A percentile compares a stretch with the other conserved stretches of the same genome.
phyloP scores from a whole-genome alignment of 1,140 invertebrate genomes.

The Rhyacophila brunnea region DNA sequence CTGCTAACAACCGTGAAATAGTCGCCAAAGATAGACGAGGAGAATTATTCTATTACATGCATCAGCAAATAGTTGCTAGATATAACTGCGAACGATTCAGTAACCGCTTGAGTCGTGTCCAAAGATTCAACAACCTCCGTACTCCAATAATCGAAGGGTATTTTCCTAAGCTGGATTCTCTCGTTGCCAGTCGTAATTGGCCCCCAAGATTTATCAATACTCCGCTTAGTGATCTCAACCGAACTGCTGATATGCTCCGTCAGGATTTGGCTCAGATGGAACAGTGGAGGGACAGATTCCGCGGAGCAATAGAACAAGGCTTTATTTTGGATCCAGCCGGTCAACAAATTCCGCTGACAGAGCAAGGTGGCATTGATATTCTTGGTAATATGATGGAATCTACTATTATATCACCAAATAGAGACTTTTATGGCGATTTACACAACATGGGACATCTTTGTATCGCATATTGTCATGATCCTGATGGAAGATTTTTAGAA shows the following conservation, averaged over 20 bases:
- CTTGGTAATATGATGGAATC: constrained; percentile 79
- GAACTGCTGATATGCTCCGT: constrained; percentile 63
- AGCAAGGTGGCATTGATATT: constrained; percentile 73
- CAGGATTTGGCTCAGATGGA: constrained; percentile 68
- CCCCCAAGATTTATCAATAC: constrained; percentile 55
- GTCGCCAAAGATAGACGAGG: constrained; percentile 70
- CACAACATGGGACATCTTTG: constrained; percentile 70
- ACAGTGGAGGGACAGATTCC: constrained; percentile 71
- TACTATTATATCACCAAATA: constrained; percentile 69
- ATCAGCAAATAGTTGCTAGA: constrained; percentile 68
- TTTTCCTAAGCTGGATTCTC: constrained; percentile 69
- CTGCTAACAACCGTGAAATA: constrained; percentile 55
- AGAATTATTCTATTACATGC: constrained; percentile 79
- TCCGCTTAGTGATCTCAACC: constrained; percentile 61
- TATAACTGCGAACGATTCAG: constrained; percentile 71
- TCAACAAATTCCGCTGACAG: constrained; percentile 57
- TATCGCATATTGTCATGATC: constrained; percentile 70
- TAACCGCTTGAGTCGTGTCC: constrained; percentile 60
- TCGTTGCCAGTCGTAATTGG: constrained; percentile 50
- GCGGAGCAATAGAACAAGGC: constrained; percentile 71
- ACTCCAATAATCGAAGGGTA: constrained; percentile 68
- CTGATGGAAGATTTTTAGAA: constrained; percentile 55
- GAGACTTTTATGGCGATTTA: constrained; percentile 66
- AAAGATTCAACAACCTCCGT: constrained; percentile 58
- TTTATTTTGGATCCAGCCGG: constrained; percentile 54